Base-by-base conservation (phyloP, 2,888 invertebrate species). In the Mystacides longicornis region DNA sequence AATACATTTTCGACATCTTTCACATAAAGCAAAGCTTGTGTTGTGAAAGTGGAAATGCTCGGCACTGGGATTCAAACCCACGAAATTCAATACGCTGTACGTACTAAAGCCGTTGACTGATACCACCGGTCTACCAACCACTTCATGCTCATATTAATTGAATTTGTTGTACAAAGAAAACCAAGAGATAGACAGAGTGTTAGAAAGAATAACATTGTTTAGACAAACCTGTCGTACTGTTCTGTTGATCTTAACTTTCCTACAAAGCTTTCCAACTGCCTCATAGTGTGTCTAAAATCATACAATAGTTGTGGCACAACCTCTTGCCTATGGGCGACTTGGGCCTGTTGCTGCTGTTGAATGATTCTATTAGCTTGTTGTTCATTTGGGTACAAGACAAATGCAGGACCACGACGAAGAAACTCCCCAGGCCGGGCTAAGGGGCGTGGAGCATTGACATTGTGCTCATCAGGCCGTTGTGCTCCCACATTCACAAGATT, bases 391-490 rank as follows among this genome's bases (percentile, higher is more conserved):
- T 37, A 37, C 37, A 37, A 37, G 3, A 46, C 21, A 46, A 52
- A 52, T 1, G 23, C 52, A 1, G 52, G 52, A 4, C 52, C 52
- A 2, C 45, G 16, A 21, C 52, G 45, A 19, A 52, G 19, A 45
- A 52, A 52, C 27, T 52, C 52, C 14, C 52, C 52, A 37, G 37
- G 37, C 14, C 23, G 33, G 37, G 37, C 20, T 31, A 37, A 14
- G 3, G 37, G 37, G 3, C 37, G 37, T n/a, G 37, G 37, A 7
- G 4, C n/a, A 27, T 27, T 27, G 7, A 27, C 27, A 37, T 37
- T 37, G 14, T 14, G 3, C 7, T 7, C 3, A 37, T n/a, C n/a
- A n/a, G n/a, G n/a, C n/a, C n/a, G n/a, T n/a, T 37, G 37, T 3
- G 3, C 3, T 37, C 14, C 37, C 3, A 7, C 16, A 14, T 37